These are phyloP conservation scores for Rhagium mordax DNA, from an alignment of 2,888 invertebrate species.

Conservation along the genomic window DNA sequence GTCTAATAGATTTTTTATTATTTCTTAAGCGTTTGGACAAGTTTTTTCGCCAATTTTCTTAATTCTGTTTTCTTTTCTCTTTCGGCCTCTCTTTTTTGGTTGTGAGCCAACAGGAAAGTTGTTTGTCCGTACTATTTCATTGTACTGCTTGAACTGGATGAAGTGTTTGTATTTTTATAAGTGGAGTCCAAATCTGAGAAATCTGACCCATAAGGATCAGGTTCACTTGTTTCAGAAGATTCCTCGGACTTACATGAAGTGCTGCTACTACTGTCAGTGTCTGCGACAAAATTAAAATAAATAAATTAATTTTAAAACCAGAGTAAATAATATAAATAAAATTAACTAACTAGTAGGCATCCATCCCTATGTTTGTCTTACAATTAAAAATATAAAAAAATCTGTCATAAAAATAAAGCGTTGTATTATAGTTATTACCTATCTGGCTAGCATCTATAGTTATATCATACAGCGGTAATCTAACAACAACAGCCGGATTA, in stretches of 20 bases:
- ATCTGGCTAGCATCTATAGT: background rate
- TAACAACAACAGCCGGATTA: background rate
- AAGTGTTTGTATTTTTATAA: background rate
- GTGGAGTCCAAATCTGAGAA: background rate
- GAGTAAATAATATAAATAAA: background rate
- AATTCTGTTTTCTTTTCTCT: background rate
- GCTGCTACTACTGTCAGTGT: background rate
- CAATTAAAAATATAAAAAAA: background rate
- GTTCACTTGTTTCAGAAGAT: constrained; percentile 3
- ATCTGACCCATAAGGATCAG: background rate
- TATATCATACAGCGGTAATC: background rate
- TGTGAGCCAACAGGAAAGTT: background rate
- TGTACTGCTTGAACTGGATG: background rate
- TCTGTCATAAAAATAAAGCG: background rate
- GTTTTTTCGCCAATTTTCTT: constrained; percentile 3
- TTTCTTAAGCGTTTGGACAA: background rate
- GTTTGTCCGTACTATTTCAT: background rate
- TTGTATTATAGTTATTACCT: constrained; percentile 1
- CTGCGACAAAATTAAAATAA: constrained; percentile 1
- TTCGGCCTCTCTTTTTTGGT: background rate
- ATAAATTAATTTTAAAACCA: background rate
- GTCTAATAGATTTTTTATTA: too few species aligned
- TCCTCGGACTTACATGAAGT: background rate
- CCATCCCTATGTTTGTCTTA: background rate
- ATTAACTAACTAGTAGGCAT: background rate